phyloP scores from a whole-genome alignment of 1,140 invertebrate genomes.

The Drosophila trapezifrons region DNA sequence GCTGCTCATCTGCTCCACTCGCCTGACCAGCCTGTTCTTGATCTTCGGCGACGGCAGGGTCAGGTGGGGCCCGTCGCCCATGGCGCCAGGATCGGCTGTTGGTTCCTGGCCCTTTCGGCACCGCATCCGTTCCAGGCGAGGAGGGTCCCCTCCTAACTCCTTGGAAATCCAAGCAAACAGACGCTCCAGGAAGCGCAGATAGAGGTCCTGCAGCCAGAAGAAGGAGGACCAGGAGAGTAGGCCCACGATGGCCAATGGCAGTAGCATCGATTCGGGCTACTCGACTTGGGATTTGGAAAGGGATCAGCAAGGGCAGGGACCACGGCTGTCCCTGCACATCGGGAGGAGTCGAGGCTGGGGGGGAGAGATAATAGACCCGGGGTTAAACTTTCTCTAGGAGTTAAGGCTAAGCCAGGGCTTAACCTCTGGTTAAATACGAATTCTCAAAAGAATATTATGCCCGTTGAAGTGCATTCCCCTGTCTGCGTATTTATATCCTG shows the following conservation, averaged over 20 bases:
- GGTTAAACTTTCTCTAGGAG: no score
- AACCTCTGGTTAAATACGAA: no score
- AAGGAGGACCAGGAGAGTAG: conserved; percentile 21
- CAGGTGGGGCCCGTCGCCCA: neutral
- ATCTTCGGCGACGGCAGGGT: neutral
- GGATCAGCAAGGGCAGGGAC: no score
- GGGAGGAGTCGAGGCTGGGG: no score
- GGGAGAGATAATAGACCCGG: no score
- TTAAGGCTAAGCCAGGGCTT: no score
- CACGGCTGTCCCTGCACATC: no score
- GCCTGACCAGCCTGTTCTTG: conserved; percentile 19
- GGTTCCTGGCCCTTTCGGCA: no score
- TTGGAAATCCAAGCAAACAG: conserved; percentile 38
- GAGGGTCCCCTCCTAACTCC: conserved; percentile 19
- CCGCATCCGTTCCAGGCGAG: neutral
- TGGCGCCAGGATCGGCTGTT: no score
- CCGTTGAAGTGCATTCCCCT: neutral
- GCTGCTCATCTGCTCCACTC: conserved; percentile 44
- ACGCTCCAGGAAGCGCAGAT: conserved; percentile 30
- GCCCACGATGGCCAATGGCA: neutral
- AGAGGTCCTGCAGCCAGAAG: conserved; percentile 12
- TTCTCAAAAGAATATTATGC: no score
- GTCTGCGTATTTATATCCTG: neutral
- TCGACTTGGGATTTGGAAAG: neutral
- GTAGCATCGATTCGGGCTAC: neutral